Evolutionary conservation across 2,113 vertebrate species (phyloP).

Genomic region (Semnornis frantzii): DNA sequence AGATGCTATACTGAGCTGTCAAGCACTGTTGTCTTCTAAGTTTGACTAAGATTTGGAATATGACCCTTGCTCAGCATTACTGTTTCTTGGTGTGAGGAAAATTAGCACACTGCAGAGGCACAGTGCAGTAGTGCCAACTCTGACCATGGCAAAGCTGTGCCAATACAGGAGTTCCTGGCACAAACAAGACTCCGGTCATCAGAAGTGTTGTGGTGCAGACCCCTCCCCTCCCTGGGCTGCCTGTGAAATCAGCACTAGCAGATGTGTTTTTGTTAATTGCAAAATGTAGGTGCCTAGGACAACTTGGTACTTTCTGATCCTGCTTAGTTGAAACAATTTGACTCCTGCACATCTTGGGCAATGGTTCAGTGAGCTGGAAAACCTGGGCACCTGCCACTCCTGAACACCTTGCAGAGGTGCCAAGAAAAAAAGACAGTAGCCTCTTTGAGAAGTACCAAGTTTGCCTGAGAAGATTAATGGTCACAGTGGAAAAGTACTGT

Average conservation of each 20-base stretch:
- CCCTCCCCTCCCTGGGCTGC: background rate
- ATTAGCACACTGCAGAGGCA: background rate
- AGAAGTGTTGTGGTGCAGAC: background rate
- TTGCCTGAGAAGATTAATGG: background rate
- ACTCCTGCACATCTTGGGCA: background rate
- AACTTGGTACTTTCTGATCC: background rate
- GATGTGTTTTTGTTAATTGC: background rate
- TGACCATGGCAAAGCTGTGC: background rate
- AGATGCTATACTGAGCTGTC: background rate
- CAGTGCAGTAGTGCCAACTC: background rate
- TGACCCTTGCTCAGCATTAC: background rate
- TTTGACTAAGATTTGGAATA: background rate
- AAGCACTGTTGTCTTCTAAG: background rate
- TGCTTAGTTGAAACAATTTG: background rate
- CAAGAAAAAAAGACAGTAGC: background rate
- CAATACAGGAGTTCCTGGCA: background rate
- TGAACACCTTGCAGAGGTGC: background rate
- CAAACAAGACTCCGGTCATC: too few relatives aligned
- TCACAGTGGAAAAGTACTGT: background rate
- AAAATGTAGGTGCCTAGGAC: background rate
- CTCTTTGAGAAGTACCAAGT: background rate
- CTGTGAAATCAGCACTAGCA: background rate
- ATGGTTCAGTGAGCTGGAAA: background rate
- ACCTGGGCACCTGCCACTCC: background rate
- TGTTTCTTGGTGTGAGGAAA: background rate